Conservation (phyloP, 2,888 invertebrate species). For the Eubasilissa splendida region DNA sequence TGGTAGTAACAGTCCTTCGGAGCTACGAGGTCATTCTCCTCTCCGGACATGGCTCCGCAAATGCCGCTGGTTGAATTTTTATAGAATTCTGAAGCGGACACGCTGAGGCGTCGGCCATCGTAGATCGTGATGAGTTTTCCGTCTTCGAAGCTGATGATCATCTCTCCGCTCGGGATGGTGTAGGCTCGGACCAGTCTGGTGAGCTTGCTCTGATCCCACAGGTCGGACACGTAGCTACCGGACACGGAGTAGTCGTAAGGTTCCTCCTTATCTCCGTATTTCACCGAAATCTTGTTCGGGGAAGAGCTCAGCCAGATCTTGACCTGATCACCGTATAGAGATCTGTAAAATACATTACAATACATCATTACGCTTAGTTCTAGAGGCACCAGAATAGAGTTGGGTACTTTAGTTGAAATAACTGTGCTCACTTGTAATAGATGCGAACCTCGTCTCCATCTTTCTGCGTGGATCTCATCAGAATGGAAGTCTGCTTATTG, state of each 20-base stretch:
- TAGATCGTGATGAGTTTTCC: conserved; percentile 65
- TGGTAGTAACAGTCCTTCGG: conserved; percentile 73
- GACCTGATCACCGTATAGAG: conserved; percentile 65
- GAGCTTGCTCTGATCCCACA: conserved; percentile 19
- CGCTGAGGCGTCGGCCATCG: conserved; percentile 69
- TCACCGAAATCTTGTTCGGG: conserved; percentile 43
- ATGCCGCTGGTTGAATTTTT: conserved; percentile 74
- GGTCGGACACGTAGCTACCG: conserved; percentile 19
- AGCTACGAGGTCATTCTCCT: conserved; percentile 74
- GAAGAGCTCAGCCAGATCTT: conserved; percentile 65
- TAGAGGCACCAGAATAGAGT: neutral
- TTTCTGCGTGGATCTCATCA: conserved; percentile 56
- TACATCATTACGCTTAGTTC: conserved; percentile 4
- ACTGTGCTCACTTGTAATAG: conserved; percentile 65
- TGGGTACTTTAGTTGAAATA: too few relatives aligned
- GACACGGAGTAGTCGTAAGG: conserved; percentile 32
- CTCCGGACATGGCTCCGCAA: conserved; percentile 77
- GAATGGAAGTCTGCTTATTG: conserved; percentile 64
- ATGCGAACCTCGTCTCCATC: conserved; percentile 67
- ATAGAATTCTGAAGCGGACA: conserved; percentile 64
- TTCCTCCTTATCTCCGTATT: conserved; percentile 21
- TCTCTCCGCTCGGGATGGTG: conserved; percentile 65
- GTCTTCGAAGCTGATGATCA: conserved; percentile 65
- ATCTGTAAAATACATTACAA: conserved; percentile 60
- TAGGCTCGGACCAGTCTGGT: conserved; percentile 60